phyloP scores from a whole-genome alignment of 1,140 invertebrate genomes.

The Drosophila subobscura region DNA sequence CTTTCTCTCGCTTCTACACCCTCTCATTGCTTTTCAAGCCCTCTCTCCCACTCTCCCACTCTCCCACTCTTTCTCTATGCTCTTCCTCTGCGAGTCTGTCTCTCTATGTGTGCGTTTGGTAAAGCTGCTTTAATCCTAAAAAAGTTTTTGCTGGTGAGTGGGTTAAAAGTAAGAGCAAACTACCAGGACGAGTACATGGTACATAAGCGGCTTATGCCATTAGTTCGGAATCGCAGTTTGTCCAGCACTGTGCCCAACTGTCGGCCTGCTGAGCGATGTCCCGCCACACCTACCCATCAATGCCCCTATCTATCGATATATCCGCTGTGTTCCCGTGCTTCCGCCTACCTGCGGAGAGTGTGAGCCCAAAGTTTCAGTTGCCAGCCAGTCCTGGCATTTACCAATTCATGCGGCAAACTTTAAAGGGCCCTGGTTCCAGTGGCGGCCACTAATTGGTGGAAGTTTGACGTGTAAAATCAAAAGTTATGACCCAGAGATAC shows the following conservation, averaged over 20 bases:
- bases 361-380: slow-evolving; percentile 14
- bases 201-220: slow-evolving; percentile 70
- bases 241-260: background rate
- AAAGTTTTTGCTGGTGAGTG: slow-evolving; percentile 58
- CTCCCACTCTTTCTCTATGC: background rate
- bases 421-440: slow-evolving; percentile 20
- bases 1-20: background rate
- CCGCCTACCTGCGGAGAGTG: background rate
- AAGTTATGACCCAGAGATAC: slow-evolving; percentile 43
- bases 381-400: slow-evolving; percentile 25
- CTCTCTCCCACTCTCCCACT: background rate
- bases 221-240: slow-evolving; percentile 52
- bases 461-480: slow-evolving; percentile 49
- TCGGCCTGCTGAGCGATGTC: too few relatives aligned
- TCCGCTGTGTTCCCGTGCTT: slow-evolving; percentile 2
- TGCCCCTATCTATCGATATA: slow-evolving; percentile 9
- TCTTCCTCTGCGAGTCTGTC: background rate
- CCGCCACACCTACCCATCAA: slow-evolving; percentile 20
- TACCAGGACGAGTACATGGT: slow-evolving; percentile 49
- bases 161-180: slow-evolving; percentile 70
- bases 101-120: slow-evolving; percentile 10
- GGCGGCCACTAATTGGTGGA: slow-evolving; percentile 40
- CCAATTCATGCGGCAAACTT: slow-evolving; percentile 45
- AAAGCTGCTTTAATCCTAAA: slow-evolving; percentile 68
- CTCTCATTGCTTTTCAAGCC: background rate